Percentiles rank a stretch among this genome's conserved stretches.
Evolutionary conservation across 2,888 invertebrate species (phyloP).

Genomic region (Drosophila koepferae): DNA sequence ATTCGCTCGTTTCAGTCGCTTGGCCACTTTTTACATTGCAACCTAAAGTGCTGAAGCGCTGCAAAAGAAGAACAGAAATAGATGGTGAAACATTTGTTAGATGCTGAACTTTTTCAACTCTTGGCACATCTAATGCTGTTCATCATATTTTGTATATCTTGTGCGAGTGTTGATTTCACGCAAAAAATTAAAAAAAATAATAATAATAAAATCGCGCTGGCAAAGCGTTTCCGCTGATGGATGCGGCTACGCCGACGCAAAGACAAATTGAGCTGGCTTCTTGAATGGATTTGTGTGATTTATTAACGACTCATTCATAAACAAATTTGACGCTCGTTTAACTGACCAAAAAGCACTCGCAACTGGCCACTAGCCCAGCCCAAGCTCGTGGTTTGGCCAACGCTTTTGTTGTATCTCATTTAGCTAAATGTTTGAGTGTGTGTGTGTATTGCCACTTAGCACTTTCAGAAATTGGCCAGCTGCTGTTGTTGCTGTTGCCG

Average conservation of each 20-base stretch:
- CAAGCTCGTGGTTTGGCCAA: slow-evolving; percentile 24
- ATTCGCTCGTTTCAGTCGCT: slow-evolving; percentile 15
- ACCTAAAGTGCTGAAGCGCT: slow-evolving; percentile 43
- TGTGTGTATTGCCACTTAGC: slow-evolving; percentile 61
- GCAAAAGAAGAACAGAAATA: slow-evolving; percentile 21
- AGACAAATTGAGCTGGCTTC: slow-evolving; percentile 59
- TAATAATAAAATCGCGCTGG: slow-evolving; percentile 17
- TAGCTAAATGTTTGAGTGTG: slow-evolving; percentile 1
- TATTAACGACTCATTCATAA: slow-evolving; percentile 68
- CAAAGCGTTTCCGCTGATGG: slow-evolving; percentile 56
- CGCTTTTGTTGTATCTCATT: slow-evolving; percentile 12
- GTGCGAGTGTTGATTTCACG: slow-evolving; percentile 49
- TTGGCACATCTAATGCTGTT: slow-evolving; percentile 35
- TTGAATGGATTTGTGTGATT: slow-evolving; percentile 67
- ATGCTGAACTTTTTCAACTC: slow-evolving; percentile 16
- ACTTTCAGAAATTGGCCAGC: slow-evolving; percentile 56
- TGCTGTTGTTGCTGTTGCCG: slow-evolving; percentile 7
- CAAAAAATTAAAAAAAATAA: slow-evolving; percentile 26
- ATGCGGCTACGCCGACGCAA: slow-evolving; percentile 46
- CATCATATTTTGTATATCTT: slow-evolving; percentile 39
- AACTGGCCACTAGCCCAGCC: slow-evolving; percentile 35
- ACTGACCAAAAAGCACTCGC: slow-evolving; percentile 37
- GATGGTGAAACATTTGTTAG: slow-evolving; percentile 43
- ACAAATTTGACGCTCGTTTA: slow-evolving; percentile 53
- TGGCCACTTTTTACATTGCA: slow-evolving; percentile 56